Conservation (phyloP, 1,140 invertebrate species). For the Hyposmocoma kahamanoa region DNA sequence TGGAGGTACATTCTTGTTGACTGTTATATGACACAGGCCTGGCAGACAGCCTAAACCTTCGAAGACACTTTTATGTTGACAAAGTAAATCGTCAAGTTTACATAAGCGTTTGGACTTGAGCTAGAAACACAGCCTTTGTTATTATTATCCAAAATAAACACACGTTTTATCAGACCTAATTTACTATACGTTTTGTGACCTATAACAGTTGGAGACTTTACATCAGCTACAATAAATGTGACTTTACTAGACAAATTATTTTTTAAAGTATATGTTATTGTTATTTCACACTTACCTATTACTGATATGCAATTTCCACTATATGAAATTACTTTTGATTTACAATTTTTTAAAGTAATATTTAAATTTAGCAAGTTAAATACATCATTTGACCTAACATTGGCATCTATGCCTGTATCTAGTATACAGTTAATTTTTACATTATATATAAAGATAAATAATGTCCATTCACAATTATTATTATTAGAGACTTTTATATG, state of each 20-base stretch:
- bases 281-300: not conserved
- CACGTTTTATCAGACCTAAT: not conserved
- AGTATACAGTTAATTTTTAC: not conserved
- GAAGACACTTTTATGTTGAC: slow-evolving; percentile 1
- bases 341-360: not conserved
- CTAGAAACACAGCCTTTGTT: slow-evolving; percentile 5
- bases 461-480: not conserved
- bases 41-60: slow-evolving; percentile 7
- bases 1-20: slow-evolving; percentile 4
- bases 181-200: slow-evolving; percentile 4
- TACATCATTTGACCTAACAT: not conserved
- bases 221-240: slow-evolving; percentile 12
- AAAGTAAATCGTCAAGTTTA: slow-evolving; percentile 12
- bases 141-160: not conserved
- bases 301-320: not conserved
- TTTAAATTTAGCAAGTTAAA: not conserved
- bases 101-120: slow-evolving; percentile 10
- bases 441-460: not conserved
- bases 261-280: slow-evolving; percentile 5
- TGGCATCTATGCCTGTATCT: not conserved
- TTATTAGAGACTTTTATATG: not conserved
- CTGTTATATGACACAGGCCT: not conserved
- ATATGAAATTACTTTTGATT: not conserved
- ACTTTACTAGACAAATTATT: slow-evolving; percentile 12
- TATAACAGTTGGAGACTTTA: slow-evolving; percentile 10